These are phyloP conservation scores for Euthynnus affinis DNA, from an alignment of 2,797 vertebrate genomes.

Conservation along the genomic window DNA sequence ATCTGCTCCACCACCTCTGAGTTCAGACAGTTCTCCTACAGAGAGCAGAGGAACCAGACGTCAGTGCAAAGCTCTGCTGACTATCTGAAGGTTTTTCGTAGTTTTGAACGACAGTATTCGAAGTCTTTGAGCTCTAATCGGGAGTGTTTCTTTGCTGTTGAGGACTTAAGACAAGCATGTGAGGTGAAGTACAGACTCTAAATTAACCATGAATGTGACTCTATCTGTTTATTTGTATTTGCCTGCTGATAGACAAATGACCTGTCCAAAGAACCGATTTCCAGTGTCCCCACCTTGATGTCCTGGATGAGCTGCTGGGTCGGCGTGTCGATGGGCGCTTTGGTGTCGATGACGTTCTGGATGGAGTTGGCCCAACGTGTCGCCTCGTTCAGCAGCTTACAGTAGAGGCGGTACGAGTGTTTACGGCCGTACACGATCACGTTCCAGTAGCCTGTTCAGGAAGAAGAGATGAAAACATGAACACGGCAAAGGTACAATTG, in stretches of 20 bases:
- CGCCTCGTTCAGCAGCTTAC: slow-evolving; percentile 94
- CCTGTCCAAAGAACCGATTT: too few relatives aligned
- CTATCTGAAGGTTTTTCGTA: neutral
- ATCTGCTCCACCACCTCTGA: slow-evolving; percentile 96
- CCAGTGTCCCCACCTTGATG: slow-evolving; percentile 92
- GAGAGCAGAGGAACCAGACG: neutral
- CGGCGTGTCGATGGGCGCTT: slow-evolving; percentile 95
- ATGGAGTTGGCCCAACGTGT: slow-evolving; percentile 93
- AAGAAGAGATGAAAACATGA: accelerated
- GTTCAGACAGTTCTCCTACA: slow-evolving; percentile 96
- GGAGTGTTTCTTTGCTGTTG: neutral
- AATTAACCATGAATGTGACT: neutral
- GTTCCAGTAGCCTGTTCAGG: slow-evolving; percentile 92
- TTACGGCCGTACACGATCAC: slow-evolving; percentile 93
- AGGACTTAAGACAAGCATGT: too few relatives aligned
- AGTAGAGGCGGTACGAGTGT: slow-evolving; percentile 95
- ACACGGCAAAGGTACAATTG: accelerated
- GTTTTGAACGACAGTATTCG: neutral
- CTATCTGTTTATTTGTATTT: neutral
- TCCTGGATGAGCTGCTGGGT: slow-evolving; percentile 97
- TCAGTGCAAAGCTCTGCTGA: too few relatives aligned
- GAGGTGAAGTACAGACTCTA: too few relatives aligned
- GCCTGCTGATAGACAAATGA: too few relatives aligned
- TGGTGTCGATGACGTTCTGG: slow-evolving; percentile 96
- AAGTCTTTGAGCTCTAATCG: neutral